These are phyloP conservation scores for Hemithea aestivaria DNA, from an alignment of 2,888 invertebrate genomes.

Conservation along the genomic window DNA sequence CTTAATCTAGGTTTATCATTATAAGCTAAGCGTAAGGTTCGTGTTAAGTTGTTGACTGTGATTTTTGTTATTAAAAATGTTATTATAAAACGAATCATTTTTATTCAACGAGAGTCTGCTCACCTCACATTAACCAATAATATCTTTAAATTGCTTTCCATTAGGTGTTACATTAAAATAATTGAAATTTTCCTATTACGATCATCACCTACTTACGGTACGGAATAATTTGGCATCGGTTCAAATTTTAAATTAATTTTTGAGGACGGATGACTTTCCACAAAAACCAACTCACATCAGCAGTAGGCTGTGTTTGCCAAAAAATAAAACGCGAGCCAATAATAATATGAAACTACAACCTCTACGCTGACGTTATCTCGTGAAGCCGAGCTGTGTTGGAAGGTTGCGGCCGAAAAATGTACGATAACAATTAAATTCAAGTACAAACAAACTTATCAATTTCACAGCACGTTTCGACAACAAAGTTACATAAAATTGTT, in stretches of 20 bases:
- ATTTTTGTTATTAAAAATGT: slow-evolving; percentile 51
- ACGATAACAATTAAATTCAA: slow-evolving; percentile 29
- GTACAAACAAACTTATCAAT: slow-evolving; percentile 56
- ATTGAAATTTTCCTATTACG: no score
- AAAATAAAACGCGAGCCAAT: slow-evolving; percentile 8
- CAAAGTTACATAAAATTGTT: slow-evolving; percentile 72
- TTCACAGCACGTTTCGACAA: slow-evolving; percentile 71
- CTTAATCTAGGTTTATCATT: slow-evolving; percentile 53
- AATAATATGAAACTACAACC: slow-evolving; percentile 13
- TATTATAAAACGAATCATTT: slow-evolving; percentile 11
- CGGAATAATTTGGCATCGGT: slow-evolving; percentile 15
- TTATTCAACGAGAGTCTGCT: no score
- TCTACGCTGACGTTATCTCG: slow-evolving; percentile 19
- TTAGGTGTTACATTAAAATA: no score
- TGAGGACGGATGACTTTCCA: slow-evolving; percentile 6
- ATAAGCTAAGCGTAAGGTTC: slow-evolving; percentile 43
- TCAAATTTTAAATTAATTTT: slow-evolving; percentile 16
- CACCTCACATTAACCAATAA: no score
- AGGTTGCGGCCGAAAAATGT: slow-evolving; percentile 24
- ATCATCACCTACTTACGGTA: slow-evolving; percentile 2
- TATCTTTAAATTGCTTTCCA: no score
- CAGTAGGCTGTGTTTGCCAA: slow-evolving; percentile 11
- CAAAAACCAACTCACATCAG: slow-evolving; percentile 7
- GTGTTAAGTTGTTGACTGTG: slow-evolving; percentile 61
- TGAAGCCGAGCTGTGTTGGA: slow-evolving; percentile 8